Evolutionary conservation across 2,888 invertebrate genomes (phyloP), one percentile per base, ranked within the genome.

Genomic region (Dolomedes plantarius): DNA sequence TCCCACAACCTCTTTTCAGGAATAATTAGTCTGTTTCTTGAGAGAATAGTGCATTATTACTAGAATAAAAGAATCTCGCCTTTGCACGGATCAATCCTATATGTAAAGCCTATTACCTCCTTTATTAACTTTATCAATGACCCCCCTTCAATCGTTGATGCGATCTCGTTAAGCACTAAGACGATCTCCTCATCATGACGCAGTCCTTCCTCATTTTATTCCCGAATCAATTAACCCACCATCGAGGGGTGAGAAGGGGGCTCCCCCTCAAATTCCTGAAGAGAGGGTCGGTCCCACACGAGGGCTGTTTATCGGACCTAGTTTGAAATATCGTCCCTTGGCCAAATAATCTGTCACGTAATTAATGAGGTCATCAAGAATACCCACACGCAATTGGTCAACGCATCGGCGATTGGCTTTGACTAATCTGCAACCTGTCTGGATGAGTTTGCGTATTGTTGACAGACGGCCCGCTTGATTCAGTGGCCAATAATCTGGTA

Each of bases 291-390:
- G 29, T 46, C 41, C 67, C 67, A 36, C 9, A 39, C 29, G 64
- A 31, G 23, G 39, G 7, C 68, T 36, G 9, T 36, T 36, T 36
- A 16, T 19, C 56, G 76, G 71, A 76, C 71, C 71, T 46, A 23
- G 29, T 72, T 77, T 83, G 83, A 83, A 83, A 77, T 83, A 83
- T 83, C 67, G 77, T 77, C 65, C 67, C 65, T 39, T 67, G 50
- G 77, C 36, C 31, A 67, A 68, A 68, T 78, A 68, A 85, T 78
- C 67, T 85, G 85, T 78, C 85, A 85, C 41, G 73, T 85, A 85
- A 85, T 85, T 85, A 85, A 85, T 85, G 85, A 85, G 85, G 78
- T 73, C 78, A 68, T 85, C 78, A 73, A 85, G 50, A 78, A 85
- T 78, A 78, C 78, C 85, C 67, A 83, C 83, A 77, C 77, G 76